Evolutionary conservation across 2,888 invertebrate species (phyloP).

Genomic region (Cecidostiba fungosa): DNA sequence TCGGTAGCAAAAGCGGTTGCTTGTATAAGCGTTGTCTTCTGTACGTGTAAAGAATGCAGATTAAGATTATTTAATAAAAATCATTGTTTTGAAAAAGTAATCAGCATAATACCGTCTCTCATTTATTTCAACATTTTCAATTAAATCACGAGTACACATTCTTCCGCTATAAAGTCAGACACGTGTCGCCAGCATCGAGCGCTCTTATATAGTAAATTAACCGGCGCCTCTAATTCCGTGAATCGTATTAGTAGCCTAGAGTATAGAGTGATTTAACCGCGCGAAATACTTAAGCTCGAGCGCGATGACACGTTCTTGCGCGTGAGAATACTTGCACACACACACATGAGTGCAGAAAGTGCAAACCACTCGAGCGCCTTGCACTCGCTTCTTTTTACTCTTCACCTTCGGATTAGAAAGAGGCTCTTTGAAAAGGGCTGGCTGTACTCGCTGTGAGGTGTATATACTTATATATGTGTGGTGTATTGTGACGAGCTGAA

Average conservation of each 20-base stretch:
- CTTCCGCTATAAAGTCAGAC: too few relatives aligned
- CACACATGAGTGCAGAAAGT: neutral
- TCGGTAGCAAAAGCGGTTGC: neutral
- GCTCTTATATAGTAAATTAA: neutral
- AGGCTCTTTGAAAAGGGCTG: slow-evolving; percentile 33
- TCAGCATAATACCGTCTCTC: neutral
- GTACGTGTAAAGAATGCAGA: slow-evolving; percentile 27
- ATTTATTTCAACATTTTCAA: neutral
- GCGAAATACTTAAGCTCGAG: slow-evolving; percentile 11
- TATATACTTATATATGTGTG: too few relatives aligned
- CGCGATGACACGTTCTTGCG: slow-evolving; percentile 27
- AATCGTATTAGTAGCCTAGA: slow-evolving; percentile 5
- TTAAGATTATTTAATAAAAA: slow-evolving; percentile 52
- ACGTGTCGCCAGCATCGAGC: too few relatives aligned
- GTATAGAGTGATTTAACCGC: neutral
- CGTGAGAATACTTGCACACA: neutral
- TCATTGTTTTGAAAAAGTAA: slow-evolving; percentile 29
- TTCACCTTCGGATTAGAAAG: slow-evolving; percentile 47
- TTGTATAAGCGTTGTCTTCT: slow-evolving; percentile 16
- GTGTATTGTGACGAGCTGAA: neutral
- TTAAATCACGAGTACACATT: too few relatives aligned
- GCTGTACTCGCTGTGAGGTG: neutral
- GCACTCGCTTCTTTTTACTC: slow-evolving; percentile 39
- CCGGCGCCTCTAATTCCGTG: slow-evolving; percentile 29
- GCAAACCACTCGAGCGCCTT: slow-evolving; percentile 41